phyloP scores from a whole-genome alignment of 2,113 vertebrate species.

The Brienomyrus longianalis region DNA sequence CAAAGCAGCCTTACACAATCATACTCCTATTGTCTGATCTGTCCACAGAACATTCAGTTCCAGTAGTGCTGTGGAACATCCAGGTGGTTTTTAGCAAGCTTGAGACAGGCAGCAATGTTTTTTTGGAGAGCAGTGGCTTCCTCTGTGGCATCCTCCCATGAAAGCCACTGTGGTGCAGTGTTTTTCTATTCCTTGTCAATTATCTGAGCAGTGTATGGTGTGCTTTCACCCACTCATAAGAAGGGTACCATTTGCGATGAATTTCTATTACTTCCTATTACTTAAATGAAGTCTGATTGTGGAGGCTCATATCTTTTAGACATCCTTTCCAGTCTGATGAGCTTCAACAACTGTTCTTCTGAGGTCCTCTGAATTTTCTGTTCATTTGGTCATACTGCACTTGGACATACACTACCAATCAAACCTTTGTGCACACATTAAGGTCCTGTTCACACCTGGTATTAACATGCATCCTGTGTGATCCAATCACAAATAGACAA shows the following conservation, averaged over 20 bases:
- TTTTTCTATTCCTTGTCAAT: background rate
- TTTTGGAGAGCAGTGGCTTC: background rate
- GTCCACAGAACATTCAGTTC: background rate
- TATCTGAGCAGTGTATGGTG: background rate
- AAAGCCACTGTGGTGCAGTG: background rate
- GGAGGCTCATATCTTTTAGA: background rate
- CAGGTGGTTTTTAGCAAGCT: background rate
- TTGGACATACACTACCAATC: background rate
- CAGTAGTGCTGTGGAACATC: background rate
- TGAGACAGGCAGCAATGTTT: background rate
- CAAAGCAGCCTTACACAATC: background rate
- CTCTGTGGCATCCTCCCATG: background rate
- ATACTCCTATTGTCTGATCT: background rate
- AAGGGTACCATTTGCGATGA: background rate
- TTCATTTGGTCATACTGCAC: background rate
- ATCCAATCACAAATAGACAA: too few relatives aligned
- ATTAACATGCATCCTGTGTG: too few relatives aligned
- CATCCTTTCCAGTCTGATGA: background rate
- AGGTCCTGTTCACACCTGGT: too few relatives aligned
- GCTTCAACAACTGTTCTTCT: background rate
- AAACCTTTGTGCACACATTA: too few relatives aligned
- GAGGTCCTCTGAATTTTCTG: background rate
- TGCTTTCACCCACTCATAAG: background rate
- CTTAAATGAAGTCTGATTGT: background rate
- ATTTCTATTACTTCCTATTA: background rate